These are phyloP conservation scores for Hypena proboscidalis DNA, from an alignment of 2,888 invertebrate genomes.

Conservation along the genomic window DNA sequence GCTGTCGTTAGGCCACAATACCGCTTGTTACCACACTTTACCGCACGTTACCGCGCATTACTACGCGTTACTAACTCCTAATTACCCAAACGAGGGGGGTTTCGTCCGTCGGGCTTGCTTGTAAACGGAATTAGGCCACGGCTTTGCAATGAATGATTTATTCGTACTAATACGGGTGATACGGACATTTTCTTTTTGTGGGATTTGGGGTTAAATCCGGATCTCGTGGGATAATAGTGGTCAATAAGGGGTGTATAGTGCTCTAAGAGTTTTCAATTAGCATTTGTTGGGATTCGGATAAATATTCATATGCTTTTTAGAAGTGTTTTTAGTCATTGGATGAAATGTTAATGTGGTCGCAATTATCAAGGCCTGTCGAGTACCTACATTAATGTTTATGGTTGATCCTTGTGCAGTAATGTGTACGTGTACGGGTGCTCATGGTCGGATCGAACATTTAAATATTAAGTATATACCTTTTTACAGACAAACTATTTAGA, in stretches of 20 bases:
- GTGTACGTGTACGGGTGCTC: too few relatives aligned
- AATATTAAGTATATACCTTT: too few relatives aligned
- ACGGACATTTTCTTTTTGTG: slow-evolving; percentile 9
- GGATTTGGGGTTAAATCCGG: slow-evolving; percentile 25
- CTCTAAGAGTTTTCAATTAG: too few relatives aligned
- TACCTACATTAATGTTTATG: too few relatives aligned
- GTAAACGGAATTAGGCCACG: slow-evolving; percentile 40
- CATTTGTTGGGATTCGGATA: too few relatives aligned
- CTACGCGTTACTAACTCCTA: slow-evolving; percentile 36
- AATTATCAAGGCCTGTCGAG: too few relatives aligned
- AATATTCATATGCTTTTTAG: too few relatives aligned
- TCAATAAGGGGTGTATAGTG: neutral
- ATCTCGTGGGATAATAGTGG: neutral
- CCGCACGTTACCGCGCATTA: slow-evolving; percentile 37
- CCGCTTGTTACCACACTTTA: slow-evolving; percentile 33
- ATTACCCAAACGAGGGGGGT: slow-evolving; percentile 43
- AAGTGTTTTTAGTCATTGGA: too few relatives aligned
- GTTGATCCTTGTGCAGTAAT: too few relatives aligned
- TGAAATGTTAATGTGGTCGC: too few relatives aligned
- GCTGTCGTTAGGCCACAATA: slow-evolving; percentile 34
- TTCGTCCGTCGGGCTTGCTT: slow-evolving; percentile 28
- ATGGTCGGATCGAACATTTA: too few relatives aligned
- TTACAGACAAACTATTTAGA: too few relatives aligned
- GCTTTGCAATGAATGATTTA: slow-evolving; percentile 44
- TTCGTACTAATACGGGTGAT: slow-evolving; percentile 29